Conservation (phyloP, 2,797 vertebrate species). For the Remorina albescens region DNA sequence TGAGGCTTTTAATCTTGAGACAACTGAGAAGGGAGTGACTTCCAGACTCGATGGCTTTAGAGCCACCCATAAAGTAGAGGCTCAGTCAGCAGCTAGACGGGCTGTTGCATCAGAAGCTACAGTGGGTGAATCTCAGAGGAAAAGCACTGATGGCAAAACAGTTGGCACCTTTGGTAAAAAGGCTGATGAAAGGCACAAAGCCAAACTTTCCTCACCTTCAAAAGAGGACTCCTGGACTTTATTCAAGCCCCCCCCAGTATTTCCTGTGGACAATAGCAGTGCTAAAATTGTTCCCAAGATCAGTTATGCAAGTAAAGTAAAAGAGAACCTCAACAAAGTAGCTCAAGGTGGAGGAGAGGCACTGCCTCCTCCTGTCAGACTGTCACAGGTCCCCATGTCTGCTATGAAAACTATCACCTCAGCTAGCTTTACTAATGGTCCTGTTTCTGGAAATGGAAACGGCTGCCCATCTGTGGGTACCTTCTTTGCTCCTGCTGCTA, state of each 20-base stretch:
- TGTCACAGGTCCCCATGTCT: conserved; percentile 97
- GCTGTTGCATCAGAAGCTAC: conserved; percentile 69
- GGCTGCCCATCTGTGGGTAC: conserved; percentile 88
- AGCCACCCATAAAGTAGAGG: conserved; percentile 78
- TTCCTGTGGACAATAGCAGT: conserved; percentile 99
- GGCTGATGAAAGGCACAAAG: conserved; percentile 94
- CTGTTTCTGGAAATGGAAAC: conserved; percentile 90
- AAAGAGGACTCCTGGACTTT: conserved; percentile 99
- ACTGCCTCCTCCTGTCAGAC: conserved; percentile 83
- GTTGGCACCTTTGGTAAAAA: conserved; percentile 89
- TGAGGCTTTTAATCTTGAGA: conserved; percentile 64
- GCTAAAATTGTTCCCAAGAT: conserved; percentile 99
- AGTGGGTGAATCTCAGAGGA: conserved; percentile 88
- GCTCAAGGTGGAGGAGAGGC: conserved; percentile 89
- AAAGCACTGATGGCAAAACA: conserved; percentile 92
- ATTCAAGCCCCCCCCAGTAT: conserved; percentile 98
- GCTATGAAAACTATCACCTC: conserved; percentile 98
- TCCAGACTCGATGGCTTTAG: conserved; percentile 86
- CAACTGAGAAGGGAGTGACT: conserved; percentile 85
- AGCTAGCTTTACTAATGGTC: conserved; percentile 95
- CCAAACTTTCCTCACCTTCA: conserved; percentile 89
- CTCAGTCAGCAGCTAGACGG: conserved; percentile 63
- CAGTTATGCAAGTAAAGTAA: conserved; percentile 99
- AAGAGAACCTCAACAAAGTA: conserved; percentile 99
- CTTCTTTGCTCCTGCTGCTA: conserved; percentile 92